Evolutionary conservation across 2,888 invertebrate species (phyloP), one percentile per base, ranked within the genome.

Genomic region (Aproaerema taeniolella): DNA sequence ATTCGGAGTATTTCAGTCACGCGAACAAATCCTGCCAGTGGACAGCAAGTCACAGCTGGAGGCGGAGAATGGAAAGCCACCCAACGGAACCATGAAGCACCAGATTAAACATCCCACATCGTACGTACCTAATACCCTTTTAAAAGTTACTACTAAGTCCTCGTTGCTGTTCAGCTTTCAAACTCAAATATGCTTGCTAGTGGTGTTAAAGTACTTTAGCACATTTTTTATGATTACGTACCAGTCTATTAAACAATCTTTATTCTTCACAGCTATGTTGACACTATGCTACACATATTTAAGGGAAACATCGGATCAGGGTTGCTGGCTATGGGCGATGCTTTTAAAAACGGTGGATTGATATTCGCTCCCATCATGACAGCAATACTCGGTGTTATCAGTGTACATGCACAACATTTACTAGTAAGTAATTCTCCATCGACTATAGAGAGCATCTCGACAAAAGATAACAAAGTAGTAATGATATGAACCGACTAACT

Each of bases 231-330:
- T n/a, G n/a, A n/a, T n/a, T n/a, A n/a, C n/a, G n/a, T n/a, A n/a
- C n/a, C n/a, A n/a, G n/a, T n/a, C n/a, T n/a, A n/a, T n/a, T n/a
- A n/a, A n/a, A n/a, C n/a, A n/a, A n/a, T n/a, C n/a, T n/a, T n/a
- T n/a, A n/a, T n/a, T 20, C 5, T 20, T 20, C 43, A 2, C 73
- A 97, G 97, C 49, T 97, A 95, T 69, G 58, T 90, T 53, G 95
- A 96, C 72, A 95, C 96, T 1, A 87, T 98, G 73, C 93, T 96
- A 85, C 97, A 98, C 74, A 86, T 98, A 43, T 91, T 98, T 67
- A 96, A 97, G 70, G 98, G 97, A 9, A 98, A 98, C 83, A 92
- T 99, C 43, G 98, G 99, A 17, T 96, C 98, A 0, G 99, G 98
- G 0, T 91, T 98, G 50, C 92, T 98, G 61, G 98, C 98, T 1